phyloP scores from a whole-genome alignment of 2,113 vertebrate species.

The Perca fluviatilis region DNA sequence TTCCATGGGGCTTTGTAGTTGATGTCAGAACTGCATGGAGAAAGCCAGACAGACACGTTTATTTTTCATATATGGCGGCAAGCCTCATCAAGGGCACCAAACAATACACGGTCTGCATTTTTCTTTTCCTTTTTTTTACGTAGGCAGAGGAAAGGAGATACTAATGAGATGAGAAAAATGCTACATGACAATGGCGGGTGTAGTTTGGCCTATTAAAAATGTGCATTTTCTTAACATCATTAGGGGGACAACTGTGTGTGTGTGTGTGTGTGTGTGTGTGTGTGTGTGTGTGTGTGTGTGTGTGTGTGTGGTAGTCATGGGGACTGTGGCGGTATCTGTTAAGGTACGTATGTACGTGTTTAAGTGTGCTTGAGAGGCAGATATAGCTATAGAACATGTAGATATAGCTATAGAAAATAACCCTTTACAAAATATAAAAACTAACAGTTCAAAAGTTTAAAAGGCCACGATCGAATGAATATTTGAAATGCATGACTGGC shows the following conservation, averaged over 20 bases:
- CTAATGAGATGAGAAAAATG: constrained; percentile 63
- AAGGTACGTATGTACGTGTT: constrained; percentile 10
- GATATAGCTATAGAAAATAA: no score
- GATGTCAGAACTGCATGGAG: constrained; percentile 33
- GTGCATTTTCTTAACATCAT: constrained; percentile 58
- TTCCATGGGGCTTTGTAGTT: constrained; percentile 30
- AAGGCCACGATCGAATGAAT: no score
- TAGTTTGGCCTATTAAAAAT: constrained; percentile 58
- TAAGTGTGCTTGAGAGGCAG: constrained; percentile 2
- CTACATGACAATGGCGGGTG: constrained; percentile 31
- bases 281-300: no score
- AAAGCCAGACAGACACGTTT: constrained; percentile 59
- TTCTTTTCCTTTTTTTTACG: constrained; percentile 23
- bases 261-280: not conserved
- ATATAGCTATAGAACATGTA: not conserved
- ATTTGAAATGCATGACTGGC: no score
- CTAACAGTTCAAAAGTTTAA: no score
- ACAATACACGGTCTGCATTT: constrained; percentile 40
- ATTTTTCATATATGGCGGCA: constrained; percentile 62
- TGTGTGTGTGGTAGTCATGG: constrained; percentile 24
- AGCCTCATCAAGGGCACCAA: constrained; percentile 58
- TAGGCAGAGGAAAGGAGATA: constrained; percentile 38
- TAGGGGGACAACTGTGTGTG: constrained; percentile 16
- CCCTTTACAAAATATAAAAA: no score
- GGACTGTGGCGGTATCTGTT: not conserved